Evolutionary conservation across 2,797 vertebrate genomes (phyloP).

Genomic region (Phoxinus dragarum): DNA sequence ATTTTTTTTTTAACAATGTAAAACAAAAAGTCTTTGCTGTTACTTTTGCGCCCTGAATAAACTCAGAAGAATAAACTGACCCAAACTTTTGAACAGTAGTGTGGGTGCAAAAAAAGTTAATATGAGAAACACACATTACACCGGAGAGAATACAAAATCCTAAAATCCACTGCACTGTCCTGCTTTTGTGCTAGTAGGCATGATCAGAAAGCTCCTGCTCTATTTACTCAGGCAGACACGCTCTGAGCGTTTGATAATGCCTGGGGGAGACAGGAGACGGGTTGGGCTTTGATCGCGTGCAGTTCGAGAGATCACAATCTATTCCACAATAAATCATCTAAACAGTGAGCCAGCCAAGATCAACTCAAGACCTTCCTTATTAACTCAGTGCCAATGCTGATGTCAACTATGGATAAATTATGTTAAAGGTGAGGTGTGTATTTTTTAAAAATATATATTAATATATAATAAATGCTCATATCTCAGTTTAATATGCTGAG

Average conservation of each 20-base stretch:
- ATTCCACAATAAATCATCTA: slow-evolving; percentile 33
- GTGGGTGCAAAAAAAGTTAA: not conserved
- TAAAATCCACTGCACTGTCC: not conserved
- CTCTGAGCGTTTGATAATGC: slow-evolving; percentile 33
- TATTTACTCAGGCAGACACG: slow-evolving; percentile 23
- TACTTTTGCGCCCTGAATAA: not conserved
- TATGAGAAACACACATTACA: not conserved
- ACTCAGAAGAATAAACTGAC: not conserved
- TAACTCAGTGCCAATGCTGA: slow-evolving; percentile 29
- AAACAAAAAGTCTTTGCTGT: not conserved
- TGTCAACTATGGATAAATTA: slow-evolving; percentile 13
- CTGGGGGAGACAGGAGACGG: slow-evolving; percentile 38
- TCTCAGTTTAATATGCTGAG: not conserved
- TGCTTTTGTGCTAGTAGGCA: slow-evolving; percentile 5
- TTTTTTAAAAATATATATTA: not conserved
- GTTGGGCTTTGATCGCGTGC: slow-evolving; percentile 32
- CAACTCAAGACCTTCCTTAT: slow-evolving; percentile 14
- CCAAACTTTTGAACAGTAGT: not conserved
- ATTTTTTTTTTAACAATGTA: not conserved
- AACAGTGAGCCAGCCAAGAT: slow-evolving; percentile 35
- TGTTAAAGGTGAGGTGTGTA: slow-evolving; percentile 1
- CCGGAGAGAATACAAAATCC: not conserved
- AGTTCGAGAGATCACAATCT: slow-evolving; percentile 33
- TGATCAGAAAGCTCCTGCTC: slow-evolving; percentile 7
- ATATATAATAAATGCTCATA: not conserved